Evolutionary conservation across 1,140 invertebrate species (phyloP).

Genomic region (Drepana arcuata): DNA sequence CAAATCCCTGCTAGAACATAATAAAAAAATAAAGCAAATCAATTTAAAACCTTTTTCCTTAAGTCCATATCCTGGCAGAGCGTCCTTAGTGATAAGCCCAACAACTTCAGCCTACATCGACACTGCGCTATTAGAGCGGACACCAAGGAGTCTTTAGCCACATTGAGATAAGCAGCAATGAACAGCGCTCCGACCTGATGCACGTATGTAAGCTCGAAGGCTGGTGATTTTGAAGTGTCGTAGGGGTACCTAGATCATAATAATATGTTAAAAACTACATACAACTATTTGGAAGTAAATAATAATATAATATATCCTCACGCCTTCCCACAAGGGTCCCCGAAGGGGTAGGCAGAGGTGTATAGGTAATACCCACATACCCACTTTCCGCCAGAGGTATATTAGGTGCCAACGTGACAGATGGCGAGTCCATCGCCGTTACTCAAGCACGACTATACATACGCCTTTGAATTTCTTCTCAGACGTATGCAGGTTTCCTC

Average conservation of each 20-base stretch:
- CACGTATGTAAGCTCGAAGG: slow-evolving; percentile 57
- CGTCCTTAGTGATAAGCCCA: slow-evolving; percentile 28
- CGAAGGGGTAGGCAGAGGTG: no score
- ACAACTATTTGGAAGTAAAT: neutral
- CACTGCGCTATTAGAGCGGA: slow-evolving; percentile 58
- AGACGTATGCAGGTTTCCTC: no score
- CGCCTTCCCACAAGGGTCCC: no score
- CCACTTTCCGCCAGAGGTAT: no score
- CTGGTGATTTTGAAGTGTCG: slow-evolving; percentile 50
- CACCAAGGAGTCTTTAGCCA: slow-evolving; percentile 58
- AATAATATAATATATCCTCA: neutral
- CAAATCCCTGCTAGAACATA: no score
- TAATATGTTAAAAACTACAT: slow-evolving; percentile 1
- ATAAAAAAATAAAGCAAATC: no score
- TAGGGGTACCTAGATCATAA: slow-evolving; percentile 62
- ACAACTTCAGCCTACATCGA: slow-evolving; percentile 56
- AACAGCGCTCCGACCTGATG: slow-evolving; percentile 56
- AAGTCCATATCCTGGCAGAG: slow-evolving; percentile 6
- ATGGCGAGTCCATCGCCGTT: no score
- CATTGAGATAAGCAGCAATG: slow-evolving; percentile 52
- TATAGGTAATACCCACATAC: no score
- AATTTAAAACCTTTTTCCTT: no score
- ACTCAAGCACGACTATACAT: no score
- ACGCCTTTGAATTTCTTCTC: no score
- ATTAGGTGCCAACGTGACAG: no score